Base-by-base conservation (phyloP, 2,888 invertebrate genomes). In the Cylindroiulus punctatus region DNA sequence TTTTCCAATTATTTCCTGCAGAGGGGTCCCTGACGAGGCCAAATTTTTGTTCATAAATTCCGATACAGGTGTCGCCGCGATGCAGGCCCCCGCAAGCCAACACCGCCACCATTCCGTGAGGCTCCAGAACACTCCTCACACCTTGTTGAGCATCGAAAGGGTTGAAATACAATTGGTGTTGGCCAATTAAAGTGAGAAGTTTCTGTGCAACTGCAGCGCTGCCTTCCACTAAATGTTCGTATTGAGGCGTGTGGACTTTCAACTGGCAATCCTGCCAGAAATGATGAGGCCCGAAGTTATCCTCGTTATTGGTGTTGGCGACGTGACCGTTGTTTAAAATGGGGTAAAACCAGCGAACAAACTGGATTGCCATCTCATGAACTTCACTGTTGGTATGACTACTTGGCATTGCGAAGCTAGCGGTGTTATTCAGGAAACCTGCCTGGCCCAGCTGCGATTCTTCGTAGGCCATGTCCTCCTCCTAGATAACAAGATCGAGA, bases 1-100 rank as follows among this genome's bases (percentile, higher is more conserved):
- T 92, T 90, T 94, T 94, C 93, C 94, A 95, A 89, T 93, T 94
- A 89, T 94, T 93, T n/a, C 92, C 91, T 42, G 91, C 90, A 85
- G 91, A 91, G 0, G 94, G 94, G 90, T 94, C 94, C 87, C 93
- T 92, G 32, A 93, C 91, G 76, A 95, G 90, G 1, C 93, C 93
- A 90, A 94, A 94, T 82, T 92, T 91, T 89, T 94, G 93, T 89
- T 94, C 94, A 90, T 94, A 95, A 44, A 94, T 90, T 1, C 94
- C 95, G 0, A 93, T 92, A 88, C 92, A 92, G 42, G 88, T 86
- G 85, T 91, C 90, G 5, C 90, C 90, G 4, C 91, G 90, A 89
- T 94, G 94, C 47, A 94, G 89, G 0, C 94, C 94, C 26, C 95
- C 94, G 90, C 94, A 94, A 0, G 92, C 92, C 84, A 93, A 89